These are phyloP conservation scores for Propithecus coquereli DNA, from an alignment of 2,113 vertebrate species.

Conservation along the genomic window DNA sequence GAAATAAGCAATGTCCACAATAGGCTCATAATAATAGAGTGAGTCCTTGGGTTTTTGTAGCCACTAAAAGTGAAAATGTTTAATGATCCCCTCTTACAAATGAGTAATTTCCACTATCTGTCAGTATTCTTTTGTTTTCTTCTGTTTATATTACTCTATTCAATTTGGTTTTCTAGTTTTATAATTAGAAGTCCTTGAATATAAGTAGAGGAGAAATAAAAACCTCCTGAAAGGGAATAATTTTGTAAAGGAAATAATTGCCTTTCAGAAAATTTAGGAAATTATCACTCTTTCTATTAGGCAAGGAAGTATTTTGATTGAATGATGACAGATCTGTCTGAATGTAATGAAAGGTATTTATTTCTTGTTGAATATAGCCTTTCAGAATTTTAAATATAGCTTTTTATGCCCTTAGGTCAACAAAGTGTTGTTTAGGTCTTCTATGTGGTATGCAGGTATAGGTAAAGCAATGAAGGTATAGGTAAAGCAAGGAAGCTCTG, in stretches of 20 bases:
- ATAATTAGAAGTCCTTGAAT: conserved; percentile 77
- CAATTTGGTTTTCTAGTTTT: conserved; percentile 64
- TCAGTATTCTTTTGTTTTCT: conserved; percentile 75
- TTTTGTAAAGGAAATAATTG: conserved; percentile 67
- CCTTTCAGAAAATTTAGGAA: conserved; percentile 76
- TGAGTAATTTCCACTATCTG: conserved; percentile 60
- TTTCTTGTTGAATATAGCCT: conserved; percentile 19
- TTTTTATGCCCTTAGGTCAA: background rate
- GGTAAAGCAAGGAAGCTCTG: background rate
- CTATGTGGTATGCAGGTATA: background rate
- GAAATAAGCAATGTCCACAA: conserved; percentile 49
- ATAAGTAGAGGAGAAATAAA: background rate
- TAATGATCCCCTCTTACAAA: conserved; percentile 32
- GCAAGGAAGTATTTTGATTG: conserved; percentile 75
- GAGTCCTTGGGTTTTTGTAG: conserved; percentile 22
- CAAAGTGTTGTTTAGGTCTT: background rate
- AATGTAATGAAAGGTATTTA: background rate
- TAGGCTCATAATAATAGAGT: conserved; percentile 29
- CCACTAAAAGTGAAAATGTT: conserved; percentile 14
- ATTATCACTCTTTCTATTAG: conserved; percentile 71
- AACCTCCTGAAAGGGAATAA: conserved; percentile 51
- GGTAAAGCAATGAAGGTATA: background rate
- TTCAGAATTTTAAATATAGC: conserved; percentile 18
- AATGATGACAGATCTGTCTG: conserved; percentile 54
- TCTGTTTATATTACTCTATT: conserved; percentile 67